A percentile compares a stretch with the other conserved stretches of the same genome.
These are phyloP conservation scores for Lampris incognitus DNA, from an alignment of 2,113 vertebrate genomes.

Conservation along the genomic window DNA sequence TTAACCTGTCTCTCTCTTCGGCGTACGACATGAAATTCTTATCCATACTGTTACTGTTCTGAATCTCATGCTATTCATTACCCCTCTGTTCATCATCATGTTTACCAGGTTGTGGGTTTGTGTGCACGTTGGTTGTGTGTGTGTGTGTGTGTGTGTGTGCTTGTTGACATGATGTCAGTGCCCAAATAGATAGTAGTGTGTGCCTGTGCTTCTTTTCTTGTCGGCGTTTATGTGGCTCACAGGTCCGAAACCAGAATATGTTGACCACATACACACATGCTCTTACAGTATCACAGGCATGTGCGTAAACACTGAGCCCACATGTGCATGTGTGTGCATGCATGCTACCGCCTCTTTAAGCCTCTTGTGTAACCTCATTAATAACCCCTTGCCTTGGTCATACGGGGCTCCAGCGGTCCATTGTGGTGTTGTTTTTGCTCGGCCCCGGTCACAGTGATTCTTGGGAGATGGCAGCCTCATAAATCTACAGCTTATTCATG, in stretches of 20 bases:
- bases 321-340: slow-evolving; percentile 2
- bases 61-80: slow-evolving; percentile 43
- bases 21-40: slow-evolving; percentile 31
- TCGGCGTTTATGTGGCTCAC: too few species aligned
- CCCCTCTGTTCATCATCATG: background rate
- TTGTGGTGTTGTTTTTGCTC: slow-evolving; percentile 73
- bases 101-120: slow-evolving; percentile 29
- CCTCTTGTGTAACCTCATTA: slow-evolving; percentile 72
- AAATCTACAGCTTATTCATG: slow-evolving; percentile 81
- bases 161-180: background rate
- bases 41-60: slow-evolving; percentile 21
- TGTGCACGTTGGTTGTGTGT: background rate
- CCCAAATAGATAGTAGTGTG: too few species aligned
- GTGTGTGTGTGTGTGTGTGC: background rate
- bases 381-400: slow-evolving; percentile 73
- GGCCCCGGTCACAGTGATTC: slow-evolving; percentile 74
- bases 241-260: too few species aligned
- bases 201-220: too few species aligned
- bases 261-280: too few species aligned
- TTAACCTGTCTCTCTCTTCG: slow-evolving; percentile 25
- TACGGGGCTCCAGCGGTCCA: slow-evolving; percentile 68
- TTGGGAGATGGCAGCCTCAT: slow-evolving; percentile 77
- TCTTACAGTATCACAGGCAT: too few species aligned
- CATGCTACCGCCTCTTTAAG: slow-evolving; percentile 51
- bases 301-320: background rate